Conservation (phyloP, 2,113 vertebrate species). For the Chroicocephalus ridibundus region DNA sequence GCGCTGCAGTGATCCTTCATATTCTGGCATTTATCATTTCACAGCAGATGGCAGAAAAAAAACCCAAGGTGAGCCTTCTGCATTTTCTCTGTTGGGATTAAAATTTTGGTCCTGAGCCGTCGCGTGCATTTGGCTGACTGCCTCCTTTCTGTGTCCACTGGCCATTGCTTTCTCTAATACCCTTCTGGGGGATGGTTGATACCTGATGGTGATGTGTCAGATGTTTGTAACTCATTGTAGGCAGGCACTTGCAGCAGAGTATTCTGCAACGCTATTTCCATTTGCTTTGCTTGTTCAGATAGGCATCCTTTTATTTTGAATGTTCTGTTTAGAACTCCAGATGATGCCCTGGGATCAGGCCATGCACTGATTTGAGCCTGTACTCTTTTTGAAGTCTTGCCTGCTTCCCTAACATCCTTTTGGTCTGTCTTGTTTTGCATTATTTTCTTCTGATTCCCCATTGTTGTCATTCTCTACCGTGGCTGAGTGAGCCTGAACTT, state of each 20-base stretch:
- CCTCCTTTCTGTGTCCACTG: not conserved
- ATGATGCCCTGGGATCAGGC: not conserved
- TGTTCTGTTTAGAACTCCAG: not conserved
- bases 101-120: not conserved
- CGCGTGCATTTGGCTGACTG: not conserved
- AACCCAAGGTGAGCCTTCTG: not conserved
- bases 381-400: not conserved
- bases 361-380: not conserved
- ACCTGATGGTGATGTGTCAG: not conserved
- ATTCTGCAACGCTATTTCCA: not conserved
- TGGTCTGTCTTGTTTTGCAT: not conserved
- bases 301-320: not conserved
- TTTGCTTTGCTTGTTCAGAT: not conserved
- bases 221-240: not conserved
- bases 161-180: not conserved
- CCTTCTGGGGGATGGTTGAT: not conserved
- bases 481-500: not conserved
- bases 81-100: not conserved
- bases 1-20: not conserved
- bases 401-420: not conserved
- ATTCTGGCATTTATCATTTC: not conserved
- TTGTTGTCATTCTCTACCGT: not conserved
- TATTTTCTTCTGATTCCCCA: not conserved
- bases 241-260: not conserved
- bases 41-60: not conserved